A percentile compares a stretch with the other conserved stretches of the same genome.
Evolutionary conservation across 2,888 invertebrate species (phyloP).

Genomic region (Cephus spinipes): DNA sequence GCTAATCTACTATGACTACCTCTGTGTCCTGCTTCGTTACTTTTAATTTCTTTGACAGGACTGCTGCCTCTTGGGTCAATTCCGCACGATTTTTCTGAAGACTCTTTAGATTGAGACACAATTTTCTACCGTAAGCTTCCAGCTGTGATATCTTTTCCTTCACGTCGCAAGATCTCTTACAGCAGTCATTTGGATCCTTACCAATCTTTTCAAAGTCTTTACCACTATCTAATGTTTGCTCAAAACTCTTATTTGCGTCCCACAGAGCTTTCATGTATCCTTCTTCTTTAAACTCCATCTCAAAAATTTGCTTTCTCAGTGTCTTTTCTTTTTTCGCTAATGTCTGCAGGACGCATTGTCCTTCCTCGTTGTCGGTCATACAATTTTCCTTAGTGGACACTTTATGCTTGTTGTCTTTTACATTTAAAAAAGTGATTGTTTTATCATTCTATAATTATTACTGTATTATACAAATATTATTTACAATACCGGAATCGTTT

Average conservation of each 20-base stretch:
- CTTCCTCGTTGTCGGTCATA: slow-evolving; percentile 3
- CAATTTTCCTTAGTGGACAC: not conserved
- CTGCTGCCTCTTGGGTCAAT: slow-evolving; percentile 25
- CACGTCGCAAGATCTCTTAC: not conserved
- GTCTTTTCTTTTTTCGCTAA: slow-evolving; percentile 28
- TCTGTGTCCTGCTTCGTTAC: not conserved
- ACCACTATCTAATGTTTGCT: not conserved
- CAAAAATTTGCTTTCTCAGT: slow-evolving; percentile 28
- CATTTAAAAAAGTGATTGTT: not conserved
- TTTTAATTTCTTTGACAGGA: slow-evolving; percentile 22
- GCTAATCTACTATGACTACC: not conserved
- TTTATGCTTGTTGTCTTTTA: not conserved
- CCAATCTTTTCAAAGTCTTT: not conserved
- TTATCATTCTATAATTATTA: not conserved
- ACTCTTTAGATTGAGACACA: slow-evolving; percentile 27
- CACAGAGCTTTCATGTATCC: slow-evolving; percentile 21
- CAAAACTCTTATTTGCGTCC: slow-evolving; percentile 7
- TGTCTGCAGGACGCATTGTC: slow-evolving; percentile 20
- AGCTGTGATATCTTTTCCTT: slow-evolving; percentile 27
- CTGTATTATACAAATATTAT: not conserved
- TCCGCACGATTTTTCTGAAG: slow-evolving; percentile 29
- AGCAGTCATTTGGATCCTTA: not conserved
- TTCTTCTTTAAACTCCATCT: slow-evolving; percentile 31
- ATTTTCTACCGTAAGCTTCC: slow-evolving; percentile 29
- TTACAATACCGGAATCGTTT: not conserved